phyloP scores from a whole-genome alignment of 2,888 invertebrate species.

The Achlya flavicornis region DNA sequence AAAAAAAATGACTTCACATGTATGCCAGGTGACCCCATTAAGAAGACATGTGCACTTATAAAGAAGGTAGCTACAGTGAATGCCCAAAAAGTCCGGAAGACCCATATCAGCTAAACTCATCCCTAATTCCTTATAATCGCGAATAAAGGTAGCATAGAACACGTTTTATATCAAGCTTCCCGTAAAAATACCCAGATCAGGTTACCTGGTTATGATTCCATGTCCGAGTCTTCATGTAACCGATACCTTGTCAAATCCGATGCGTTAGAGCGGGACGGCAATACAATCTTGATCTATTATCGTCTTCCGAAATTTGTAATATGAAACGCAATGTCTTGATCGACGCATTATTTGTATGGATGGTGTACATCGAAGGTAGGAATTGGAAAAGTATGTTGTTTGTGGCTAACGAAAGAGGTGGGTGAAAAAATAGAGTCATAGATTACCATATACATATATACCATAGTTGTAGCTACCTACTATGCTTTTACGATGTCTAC shows the following conservation, averaged over 20 bases:
- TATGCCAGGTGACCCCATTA: neutral
- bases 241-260: conserved; percentile 53
- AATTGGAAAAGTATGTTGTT: neutral
- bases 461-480: too few relatives aligned
- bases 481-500: too few relatives aligned
- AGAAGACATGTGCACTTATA: neutral
- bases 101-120: neutral
- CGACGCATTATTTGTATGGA: conserved; percentile 18
- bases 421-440: too few relatives aligned
- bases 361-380: conserved; percentile 13
- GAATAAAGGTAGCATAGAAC: neutral
- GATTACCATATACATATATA: too few relatives aligned
- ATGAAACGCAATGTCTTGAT: conserved; percentile 42
- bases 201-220: conserved; percentile 25
- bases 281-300: conserved; percentile 45
- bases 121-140: neutral
- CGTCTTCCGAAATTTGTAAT: conserved; percentile 49
- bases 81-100: neutral
- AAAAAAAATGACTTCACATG: too few relatives aligned
- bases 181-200: conserved; percentile 17
- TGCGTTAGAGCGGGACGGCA: conserved; percentile 35
- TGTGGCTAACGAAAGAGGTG: too few relatives aligned
- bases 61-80: neutral
- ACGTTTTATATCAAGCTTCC: conserved; percentile 11
- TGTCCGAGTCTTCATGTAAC: conserved; percentile 41